These are phyloP conservation scores for Montipora capricornis DNA, from an alignment of 64 coral and sea anemone species.

Conservation along the genomic window DNA sequence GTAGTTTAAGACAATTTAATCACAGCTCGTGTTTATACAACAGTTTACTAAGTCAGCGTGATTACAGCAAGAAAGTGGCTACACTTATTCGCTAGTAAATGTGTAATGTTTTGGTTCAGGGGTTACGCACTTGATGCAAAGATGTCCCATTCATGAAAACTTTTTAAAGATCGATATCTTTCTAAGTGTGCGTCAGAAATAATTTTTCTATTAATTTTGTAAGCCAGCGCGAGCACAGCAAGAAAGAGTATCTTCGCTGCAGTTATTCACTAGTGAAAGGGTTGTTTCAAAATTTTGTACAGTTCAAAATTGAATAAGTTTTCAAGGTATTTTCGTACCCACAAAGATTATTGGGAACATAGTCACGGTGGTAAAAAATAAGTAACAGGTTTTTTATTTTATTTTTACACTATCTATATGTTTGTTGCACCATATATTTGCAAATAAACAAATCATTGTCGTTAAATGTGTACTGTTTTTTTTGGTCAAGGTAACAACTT, in stretches of 20 bases:
- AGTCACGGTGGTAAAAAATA: conserved; percentile 7
- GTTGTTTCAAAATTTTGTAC: conserved; percentile 20
- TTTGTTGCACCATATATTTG: conserved; percentile 23
- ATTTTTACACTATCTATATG: not conserved
- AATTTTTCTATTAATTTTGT: conserved; percentile 44
- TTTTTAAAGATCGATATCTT: conserved; percentile 26
- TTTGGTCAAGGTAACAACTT: no score
- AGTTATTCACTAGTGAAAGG: conserved; percentile 29
- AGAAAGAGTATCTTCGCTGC: conserved; percentile 42
- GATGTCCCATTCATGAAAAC: conserved; percentile 14
- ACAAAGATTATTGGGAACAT: conserved; percentile 39
- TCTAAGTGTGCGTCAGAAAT: conserved; percentile 44
- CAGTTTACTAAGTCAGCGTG: not conserved
- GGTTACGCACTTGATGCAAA: conserved; percentile 33
- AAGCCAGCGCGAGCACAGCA: conserved; percentile 41
- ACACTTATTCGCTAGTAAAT: not conserved
- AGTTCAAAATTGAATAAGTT: conserved; percentile 30
- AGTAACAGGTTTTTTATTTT: not conserved
- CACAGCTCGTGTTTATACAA: not conserved
- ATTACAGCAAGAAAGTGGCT: not conserved
- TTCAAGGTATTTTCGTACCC: conserved; percentile 39
- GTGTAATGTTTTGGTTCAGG: conserved; percentile 32
- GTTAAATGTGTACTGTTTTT: conserved; percentile 10
- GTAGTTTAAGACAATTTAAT: no score
- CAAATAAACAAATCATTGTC: conserved; percentile 13